phyloP scores from a whole-genome alignment of 2,113 vertebrate genomes.

The Caloenas nicobarica region DNA sequence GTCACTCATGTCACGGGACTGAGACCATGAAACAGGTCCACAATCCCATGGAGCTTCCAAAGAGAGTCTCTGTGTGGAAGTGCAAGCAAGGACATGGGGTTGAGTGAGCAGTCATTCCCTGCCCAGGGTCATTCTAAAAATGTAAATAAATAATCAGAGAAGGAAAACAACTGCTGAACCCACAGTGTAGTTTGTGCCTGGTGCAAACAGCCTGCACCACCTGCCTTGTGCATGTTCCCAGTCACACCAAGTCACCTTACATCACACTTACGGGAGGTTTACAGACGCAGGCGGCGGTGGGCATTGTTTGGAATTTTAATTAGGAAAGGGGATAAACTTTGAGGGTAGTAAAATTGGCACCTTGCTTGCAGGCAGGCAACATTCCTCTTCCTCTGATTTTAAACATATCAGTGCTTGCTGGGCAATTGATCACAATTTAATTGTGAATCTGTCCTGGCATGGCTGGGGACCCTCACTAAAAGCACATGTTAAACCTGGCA shows the following conservation, averaged over 20 bases:
- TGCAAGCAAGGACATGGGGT: neutral
- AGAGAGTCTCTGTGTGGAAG: neutral
- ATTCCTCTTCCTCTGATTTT: neutral
- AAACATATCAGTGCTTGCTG: neutral
- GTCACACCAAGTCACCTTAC: neutral
- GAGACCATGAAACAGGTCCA: neutral
- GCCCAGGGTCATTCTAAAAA: neutral
- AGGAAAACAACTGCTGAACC: neutral
- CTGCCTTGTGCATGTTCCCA: neutral
- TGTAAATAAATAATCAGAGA: neutral
- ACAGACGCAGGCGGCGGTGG: neutral
- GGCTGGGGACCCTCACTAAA: neutral
- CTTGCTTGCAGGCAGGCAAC: neutral
- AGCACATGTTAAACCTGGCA: neutral
- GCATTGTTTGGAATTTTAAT: neutral
- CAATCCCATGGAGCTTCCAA: neutral
- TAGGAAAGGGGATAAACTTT: neutral
- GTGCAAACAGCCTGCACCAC: neutral
- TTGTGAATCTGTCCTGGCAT: neutral
- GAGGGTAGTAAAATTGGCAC: neutral
- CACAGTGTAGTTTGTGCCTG: neutral
- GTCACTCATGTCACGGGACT: accelerated
- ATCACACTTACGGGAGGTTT: accelerated
- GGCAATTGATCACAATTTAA: neutral
- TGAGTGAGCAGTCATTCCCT: neutral